phyloP scores from a whole-genome alignment of 2,888 invertebrate species.

The Agrochola lychnidis region DNA sequence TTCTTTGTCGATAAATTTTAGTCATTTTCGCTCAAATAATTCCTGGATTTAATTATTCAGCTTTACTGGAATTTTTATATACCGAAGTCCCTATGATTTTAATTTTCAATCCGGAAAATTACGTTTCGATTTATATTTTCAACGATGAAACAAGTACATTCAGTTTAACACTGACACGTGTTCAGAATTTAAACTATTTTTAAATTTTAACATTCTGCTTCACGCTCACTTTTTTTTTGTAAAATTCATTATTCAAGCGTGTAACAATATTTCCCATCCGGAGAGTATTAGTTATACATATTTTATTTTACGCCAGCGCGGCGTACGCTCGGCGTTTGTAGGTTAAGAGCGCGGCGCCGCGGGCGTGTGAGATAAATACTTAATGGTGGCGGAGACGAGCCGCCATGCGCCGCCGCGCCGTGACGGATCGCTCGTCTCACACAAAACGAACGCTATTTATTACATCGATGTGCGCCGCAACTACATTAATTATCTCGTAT shows the following conservation, averaged over 20 bases:
- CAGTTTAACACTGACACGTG: background rate
- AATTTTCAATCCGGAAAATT: constrained; percentile 1
- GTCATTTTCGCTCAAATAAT: constrained; percentile 1
- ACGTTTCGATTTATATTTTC: background rate
- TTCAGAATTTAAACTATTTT: background rate
- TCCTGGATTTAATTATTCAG: background rate
- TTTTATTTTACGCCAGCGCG: constrained; percentile 47
- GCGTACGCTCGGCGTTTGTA: constrained; percentile 30
- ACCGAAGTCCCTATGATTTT: background rate
- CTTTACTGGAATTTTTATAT: background rate
- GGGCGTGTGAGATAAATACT: constrained; percentile 57
- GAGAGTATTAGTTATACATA: constrained; percentile 56
- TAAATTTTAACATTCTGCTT: background rate
- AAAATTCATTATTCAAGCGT: constrained; percentile 37
- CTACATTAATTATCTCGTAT: constrained; percentile 58
- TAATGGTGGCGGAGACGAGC: constrained; percentile 44
- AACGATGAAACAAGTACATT: background rate
- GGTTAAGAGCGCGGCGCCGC: constrained; percentile 53
- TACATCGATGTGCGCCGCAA: constrained; percentile 61
- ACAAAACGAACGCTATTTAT: constrained; percentile 62
- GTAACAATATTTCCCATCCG: constrained; percentile 44
- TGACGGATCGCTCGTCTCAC: constrained; percentile 60
- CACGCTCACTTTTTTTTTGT: background rate
- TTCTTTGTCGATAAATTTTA: background rate
- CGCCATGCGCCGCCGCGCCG: constrained; percentile 30